Evolutionary conservation across 1,140 invertebrate genomes (phyloP), one percentile per base, ranked within the genome.

Genomic region (Drosophila simulans): DNA sequence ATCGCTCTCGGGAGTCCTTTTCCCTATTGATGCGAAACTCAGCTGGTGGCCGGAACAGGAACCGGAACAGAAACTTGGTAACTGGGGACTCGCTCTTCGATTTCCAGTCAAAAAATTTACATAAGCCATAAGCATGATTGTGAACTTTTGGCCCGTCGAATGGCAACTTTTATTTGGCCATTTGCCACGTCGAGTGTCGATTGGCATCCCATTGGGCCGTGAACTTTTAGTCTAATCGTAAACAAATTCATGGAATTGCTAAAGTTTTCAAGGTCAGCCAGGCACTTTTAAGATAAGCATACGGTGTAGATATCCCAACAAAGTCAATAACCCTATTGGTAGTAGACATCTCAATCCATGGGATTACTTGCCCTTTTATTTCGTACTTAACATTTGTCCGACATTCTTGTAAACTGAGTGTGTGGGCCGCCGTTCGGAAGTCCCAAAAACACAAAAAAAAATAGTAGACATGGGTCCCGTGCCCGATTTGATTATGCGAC

Each of bases 1-100:
- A 89, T 89, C 84, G 85, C 72, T 89, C 84, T 88, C 83, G 69
- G 51, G 83, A 83, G 83, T 79, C 64, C 54, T 70, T 69, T 31
- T 45, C n/a, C 39, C 59, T 43, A 48, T 70, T 72, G 69, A 70
- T 53, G 56, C 27, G 55, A n/a, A 45, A 45, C 56, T 40, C 82
- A 82, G 69, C 78, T 78, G 74, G 63, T 62, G 58, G 22, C 58
- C 37, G 58, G 53, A 53, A 75, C 45, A 72, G 58, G 77, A 78
- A 81, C 52, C 57, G 64, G 60, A 22, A 51, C 31, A 2, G 31
- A 31, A 31, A 31, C 31, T 31, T 31, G 31, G 31, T 10, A 31
- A 31, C 22, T 59, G 11, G 34, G 34, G 56, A 13, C 34, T 17
- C 34, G 15, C 42, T 40, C 20, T 51, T 48, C n/a, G 59, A 42